Evolutionary conservation across 2,888 invertebrate genomes (phyloP).

Genomic region (Drepanosiphum platanoidis): DNA sequence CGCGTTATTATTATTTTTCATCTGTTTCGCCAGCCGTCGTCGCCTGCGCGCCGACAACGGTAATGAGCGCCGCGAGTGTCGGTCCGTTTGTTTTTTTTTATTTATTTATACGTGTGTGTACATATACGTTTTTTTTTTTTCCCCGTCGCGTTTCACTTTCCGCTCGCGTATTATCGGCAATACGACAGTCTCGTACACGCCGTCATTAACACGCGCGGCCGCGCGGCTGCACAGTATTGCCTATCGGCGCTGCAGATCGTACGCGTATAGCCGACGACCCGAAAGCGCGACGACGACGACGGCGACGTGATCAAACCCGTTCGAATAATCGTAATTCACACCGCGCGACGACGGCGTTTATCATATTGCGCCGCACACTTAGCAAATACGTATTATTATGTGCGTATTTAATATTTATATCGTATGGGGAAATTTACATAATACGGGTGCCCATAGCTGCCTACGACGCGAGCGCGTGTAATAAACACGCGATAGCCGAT

Average conservation of each 20-base stretch:
- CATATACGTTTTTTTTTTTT: not conserved
- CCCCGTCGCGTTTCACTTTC: constrained; percentile 21
- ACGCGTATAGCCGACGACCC: no score
- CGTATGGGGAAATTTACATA: no score
- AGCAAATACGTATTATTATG: no score
- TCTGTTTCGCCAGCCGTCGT: not conserved
- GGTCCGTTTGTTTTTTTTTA: not conserved
- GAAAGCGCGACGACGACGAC: constrained; percentile 14
- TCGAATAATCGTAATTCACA: constrained; percentile 34
- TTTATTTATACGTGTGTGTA: no score
- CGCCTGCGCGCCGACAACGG: not conserved
- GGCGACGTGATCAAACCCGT: constrained; percentile 42
- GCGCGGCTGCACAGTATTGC: not conserved
- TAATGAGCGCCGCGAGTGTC: no score
- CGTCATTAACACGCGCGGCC: not conserved
- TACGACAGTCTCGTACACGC: not conserved
- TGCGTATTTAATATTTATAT: no score
- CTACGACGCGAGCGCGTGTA: not conserved
- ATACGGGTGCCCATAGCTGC: not conserved
- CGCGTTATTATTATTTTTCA: not conserved
- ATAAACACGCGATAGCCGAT: not conserved
- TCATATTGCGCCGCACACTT: not conserved
- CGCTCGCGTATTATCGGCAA: not conserved
- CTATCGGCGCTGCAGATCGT: constrained; percentile 32
- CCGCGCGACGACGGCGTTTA: not conserved